Evolutionary conservation across 2,797 vertebrate species (phyloP).

Genomic region (Rachycentron canadum): DNA sequence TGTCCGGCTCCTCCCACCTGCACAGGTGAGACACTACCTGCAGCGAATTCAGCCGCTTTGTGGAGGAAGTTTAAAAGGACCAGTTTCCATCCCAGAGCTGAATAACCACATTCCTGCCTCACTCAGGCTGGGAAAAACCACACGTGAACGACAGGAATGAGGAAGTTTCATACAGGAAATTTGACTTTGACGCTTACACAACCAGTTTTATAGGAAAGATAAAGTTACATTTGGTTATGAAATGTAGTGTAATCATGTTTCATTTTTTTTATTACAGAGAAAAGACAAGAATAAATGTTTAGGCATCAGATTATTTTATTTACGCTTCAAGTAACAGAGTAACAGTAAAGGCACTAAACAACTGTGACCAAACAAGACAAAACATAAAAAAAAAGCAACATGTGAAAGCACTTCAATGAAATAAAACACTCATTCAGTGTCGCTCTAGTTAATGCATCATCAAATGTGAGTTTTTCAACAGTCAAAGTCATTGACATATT

Average conservation of each 20-base stretch:
- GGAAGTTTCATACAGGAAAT: constrained; percentile 37
- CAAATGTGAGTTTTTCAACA: constrained; percentile 12
- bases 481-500: neutral
- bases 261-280: too few species aligned
- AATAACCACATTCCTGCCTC: constrained; percentile 51
- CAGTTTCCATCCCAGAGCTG: neutral
- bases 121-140: neutral
- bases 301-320: constrained; percentile 61
- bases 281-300: fast-evolving
- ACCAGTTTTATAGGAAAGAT: fast-evolving
- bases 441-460: constrained; percentile 37
- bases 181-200: fast-evolving
- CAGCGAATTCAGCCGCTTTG: neutral
- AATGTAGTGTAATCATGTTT: neutral
- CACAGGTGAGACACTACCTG: constrained; percentile 21
- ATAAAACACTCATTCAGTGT: constrained; percentile 25
- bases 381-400: constrained; percentile 32
- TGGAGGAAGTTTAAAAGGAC: neutral
- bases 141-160: constrained; percentile 41
- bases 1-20: constrained; percentile 53
- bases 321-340: constrained; percentile 75
- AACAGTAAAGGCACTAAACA: constrained; percentile 76
- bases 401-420: constrained; percentile 37
- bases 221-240: neutral
- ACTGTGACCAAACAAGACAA: constrained; percentile 39